These are phyloP conservation scores for Patiria pectinifera DNA, from an alignment of 53 echinoderm and acorn worm species.

Conservation along the genomic window DNA sequence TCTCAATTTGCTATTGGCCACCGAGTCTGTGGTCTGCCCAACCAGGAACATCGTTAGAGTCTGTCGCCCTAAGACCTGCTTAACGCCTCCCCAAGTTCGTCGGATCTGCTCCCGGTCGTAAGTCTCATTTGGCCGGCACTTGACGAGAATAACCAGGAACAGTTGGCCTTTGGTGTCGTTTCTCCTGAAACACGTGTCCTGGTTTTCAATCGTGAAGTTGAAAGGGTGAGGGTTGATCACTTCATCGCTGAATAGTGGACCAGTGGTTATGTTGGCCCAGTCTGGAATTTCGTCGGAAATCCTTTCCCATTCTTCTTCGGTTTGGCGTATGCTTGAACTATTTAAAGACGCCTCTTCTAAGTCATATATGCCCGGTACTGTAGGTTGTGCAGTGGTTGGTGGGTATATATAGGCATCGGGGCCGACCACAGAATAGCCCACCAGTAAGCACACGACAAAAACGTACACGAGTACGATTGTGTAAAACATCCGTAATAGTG, in stretches of 20 bases:
- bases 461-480: conserved; percentile 15
- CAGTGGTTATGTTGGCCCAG: conserved; percentile 16
- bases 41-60: conserved; percentile 57
- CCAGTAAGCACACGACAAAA: conserved; percentile 7
- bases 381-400: not conserved
- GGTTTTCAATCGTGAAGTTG: conserved; percentile 48
- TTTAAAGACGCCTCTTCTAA: not conserved
- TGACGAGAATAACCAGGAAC: conserved; percentile 62
- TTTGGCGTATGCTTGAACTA: not conserved
- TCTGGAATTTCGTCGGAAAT: not conserved
- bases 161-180: not conserved
- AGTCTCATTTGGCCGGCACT: conserved; percentile 47
- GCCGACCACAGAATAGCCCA: not conserved
- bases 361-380: not conserved
- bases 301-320: not conserved
- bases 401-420: not conserved
- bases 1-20: not conserved
- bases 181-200: conserved; percentile 23
- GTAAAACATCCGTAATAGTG: conserved; percentile 36
- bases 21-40: conserved; percentile 17
- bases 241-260: conserved; percentile 21
- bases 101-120: conserved; percentile 46
- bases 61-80: conserved; percentile 19
- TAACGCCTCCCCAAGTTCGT: conserved; percentile 59
- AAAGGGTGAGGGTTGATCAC: conserved; percentile 59